Base-by-base conservation (phyloP, 1,140 invertebrate species). In the Nautilus pompilius region DNA sequence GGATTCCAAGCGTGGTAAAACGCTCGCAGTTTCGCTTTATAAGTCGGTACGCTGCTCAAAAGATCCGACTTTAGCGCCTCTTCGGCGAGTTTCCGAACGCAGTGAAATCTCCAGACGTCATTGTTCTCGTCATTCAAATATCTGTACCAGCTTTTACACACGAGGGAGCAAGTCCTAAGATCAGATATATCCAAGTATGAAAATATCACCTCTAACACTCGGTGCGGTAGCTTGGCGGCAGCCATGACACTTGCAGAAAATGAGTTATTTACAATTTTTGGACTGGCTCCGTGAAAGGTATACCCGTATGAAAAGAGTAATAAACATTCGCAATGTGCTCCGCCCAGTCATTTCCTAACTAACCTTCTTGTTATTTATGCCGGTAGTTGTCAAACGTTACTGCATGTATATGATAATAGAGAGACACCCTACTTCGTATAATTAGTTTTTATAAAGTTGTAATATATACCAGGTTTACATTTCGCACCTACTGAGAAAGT, bases 1-100 rank as follows among this genome's bases (percentile, higher is more conserved):
- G 95, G 93, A 84, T 95, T 98, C 96, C 96, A 99, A 1, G 96
- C 91, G 84, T 98, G 93, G 81, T 91, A 92, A 82, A 91, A 96
- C 13, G 96, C 95, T 76, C 94, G 87, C 57, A 99, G 85, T 86
- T 98, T 99, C 13, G 92, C 88, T 86, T 97, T 98, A 78, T 93
- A 96, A 5, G 93, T 94, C 32, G 90, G 87, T 54, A 96, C 89
- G 60, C 92, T 93, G 51, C 90, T 89, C 33, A 99, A 84, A 70
- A 99, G 85, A 82, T 97, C 93, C 0, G 93, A 95, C 84, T 93
- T 95, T 36, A 98, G 83, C 0, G 93, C 91, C 84, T 96, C 93
- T 82, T 94, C 90, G 2, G 93, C 89, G 57, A 99, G 84, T 82
- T 91, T 93, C 74, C 89, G 87, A 48, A 91, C 85, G 83, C 95